Base-by-base conservation (phyloP, 2,888 invertebrate genomes). In the Prosopocoilus inquinatus region DNA sequence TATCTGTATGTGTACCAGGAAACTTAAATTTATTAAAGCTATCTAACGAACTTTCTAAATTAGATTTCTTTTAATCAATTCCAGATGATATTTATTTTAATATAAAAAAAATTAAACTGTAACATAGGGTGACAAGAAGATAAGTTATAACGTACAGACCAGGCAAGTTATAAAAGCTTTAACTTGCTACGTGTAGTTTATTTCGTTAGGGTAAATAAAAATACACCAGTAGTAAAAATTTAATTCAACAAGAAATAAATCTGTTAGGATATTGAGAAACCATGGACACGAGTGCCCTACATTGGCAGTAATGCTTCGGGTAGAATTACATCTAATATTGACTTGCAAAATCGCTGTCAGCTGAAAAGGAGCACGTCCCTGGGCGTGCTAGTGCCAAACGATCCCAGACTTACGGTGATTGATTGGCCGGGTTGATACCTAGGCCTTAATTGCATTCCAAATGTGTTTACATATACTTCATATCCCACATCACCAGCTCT, bases 371-470 rank as follows among this genome's bases (percentile, higher is more conserved):
- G 70, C 75, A 75, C 75, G 75, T 73, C 69, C 72, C 66, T 64
- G 70, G 70, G 68, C 75, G 75, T 76, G 75, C 75, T 71, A 65
- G 67, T 67, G 69, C 70, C 72, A 68, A 67, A 69, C 72, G 68
- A 74, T 72, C 70, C 71, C 67, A 66, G 75, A 76, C 75, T 76
- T 76, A 76, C 71, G 63, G 69, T 69, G 69, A 77, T 77, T 77
- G 77, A 77, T 76, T 75, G 75, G 73, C 67, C 62, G 50, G 55
- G 67, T 70, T 71, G 74, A 75, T 75, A 75, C 75, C 73, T 74
- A 68, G 67, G 69, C 70, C 74, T 72, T 75, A 75, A 75, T 75
- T 75, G 74, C 74, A 67, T 70, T 69, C 73, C 71, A 70, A 74
- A 73, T 74, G 71, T 76, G 76, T 75, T 75, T 75, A 72, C 74